Conservation (phyloP, 2,113 vertebrate species). For the Burhinus bistriatus region DNA sequence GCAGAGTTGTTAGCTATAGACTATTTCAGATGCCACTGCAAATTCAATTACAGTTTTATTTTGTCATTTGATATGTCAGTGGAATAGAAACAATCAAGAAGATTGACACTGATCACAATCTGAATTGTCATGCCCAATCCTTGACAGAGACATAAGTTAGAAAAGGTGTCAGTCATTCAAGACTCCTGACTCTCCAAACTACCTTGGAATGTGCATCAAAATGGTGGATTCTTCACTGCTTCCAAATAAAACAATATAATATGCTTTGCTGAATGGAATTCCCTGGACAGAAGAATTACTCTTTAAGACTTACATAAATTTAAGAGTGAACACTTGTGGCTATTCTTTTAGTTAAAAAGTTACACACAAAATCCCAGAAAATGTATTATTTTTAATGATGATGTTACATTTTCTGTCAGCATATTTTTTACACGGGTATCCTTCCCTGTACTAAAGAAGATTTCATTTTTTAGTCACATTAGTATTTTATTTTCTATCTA, state of each 20-base stretch:
- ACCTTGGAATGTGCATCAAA: not conserved
- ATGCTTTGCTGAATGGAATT: not conserved
- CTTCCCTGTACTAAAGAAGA: not conserved
- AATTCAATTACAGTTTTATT: conserved; percentile 65
- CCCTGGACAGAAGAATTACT: not conserved
- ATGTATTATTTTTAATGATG: not conserved
- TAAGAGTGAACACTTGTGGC: not conserved
- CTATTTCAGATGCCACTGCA: conserved; percentile 50
- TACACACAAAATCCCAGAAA: not conserved
- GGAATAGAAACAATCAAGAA: conserved; percentile 70
- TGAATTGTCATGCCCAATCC: conserved; percentile 49
- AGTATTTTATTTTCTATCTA: not conserved
- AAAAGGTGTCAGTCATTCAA: conserved; percentile 29
- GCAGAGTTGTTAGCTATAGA: conserved; percentile 22
- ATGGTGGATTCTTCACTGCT: not conserved
- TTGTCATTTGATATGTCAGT: conserved; percentile 56
- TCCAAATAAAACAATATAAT: not conserved
- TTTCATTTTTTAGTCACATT: not conserved
- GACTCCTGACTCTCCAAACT: not conserved
- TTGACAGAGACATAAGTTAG: conserved; percentile 46
- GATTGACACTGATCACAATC: conserved; percentile 61
- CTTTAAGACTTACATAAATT: not conserved
- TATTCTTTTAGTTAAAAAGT: not conserved
- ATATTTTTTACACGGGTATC: not conserved
- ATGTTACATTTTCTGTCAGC: not conserved